Conservation (phyloP, 2,113 vertebrate genomes). For the Oenanthe oenanthe region DNA sequence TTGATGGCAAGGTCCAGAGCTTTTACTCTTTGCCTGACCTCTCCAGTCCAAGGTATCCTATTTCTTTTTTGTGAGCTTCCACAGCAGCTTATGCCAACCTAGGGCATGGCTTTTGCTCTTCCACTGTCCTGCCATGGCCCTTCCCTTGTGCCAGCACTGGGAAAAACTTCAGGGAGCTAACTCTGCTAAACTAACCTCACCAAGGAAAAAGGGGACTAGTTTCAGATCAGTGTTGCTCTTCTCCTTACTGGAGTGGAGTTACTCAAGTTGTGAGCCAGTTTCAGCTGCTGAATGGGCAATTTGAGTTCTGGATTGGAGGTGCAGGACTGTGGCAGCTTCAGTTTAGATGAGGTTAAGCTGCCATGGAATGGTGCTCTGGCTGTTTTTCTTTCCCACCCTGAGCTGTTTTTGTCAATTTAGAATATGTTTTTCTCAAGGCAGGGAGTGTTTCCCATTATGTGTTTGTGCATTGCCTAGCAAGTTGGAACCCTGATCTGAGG, state of each 20-base stretch:
- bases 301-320: neutral
- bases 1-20: neutral
- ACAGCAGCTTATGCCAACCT: neutral
- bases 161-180: neutral
- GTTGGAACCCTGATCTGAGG: conserved; percentile 60
- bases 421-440: conserved; percentile 43
- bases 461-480: conserved; percentile 54
- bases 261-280: neutral
- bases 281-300: neutral
- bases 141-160: neutral
- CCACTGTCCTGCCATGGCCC: neutral
- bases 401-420: conserved; percentile 42
- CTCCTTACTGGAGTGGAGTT: neutral
- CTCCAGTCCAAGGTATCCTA: neutral
- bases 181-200: neutral
- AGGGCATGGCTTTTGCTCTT: neutral
- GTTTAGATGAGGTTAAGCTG: neutral
- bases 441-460: conserved; percentile 67
- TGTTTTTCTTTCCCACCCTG: conserved; percentile 30
- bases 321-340: neutral
- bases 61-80: neutral
- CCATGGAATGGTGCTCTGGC: neutral
- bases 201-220: neutral
- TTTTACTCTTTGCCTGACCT: neutral
- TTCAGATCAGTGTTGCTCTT: neutral